Percentiles rank a stretch among this genome's conserved stretches.
phyloP scores from a whole-genome alignment of 1,140 invertebrate species.

The Aleiodes sp. region DNA sequence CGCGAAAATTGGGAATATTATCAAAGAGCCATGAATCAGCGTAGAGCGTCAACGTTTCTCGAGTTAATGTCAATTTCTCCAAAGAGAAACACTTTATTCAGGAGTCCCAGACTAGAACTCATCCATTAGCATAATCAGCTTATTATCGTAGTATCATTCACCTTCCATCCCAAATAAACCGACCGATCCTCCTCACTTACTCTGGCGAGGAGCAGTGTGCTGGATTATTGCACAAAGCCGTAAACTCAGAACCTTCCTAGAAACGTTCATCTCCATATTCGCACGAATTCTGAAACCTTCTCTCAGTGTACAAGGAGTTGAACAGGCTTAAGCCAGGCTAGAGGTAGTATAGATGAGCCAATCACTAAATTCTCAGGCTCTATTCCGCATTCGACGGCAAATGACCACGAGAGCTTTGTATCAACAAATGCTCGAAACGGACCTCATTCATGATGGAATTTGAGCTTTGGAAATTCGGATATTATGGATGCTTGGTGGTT shows the following conservation, averaged over 20 bases:
- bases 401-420: not conserved
- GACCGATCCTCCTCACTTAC: not conserved
- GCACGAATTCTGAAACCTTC: not conserved
- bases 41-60: not conserved
- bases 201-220: no score
- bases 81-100: not conserved
- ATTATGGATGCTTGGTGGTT: no score
- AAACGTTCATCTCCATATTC: not conserved
- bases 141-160: not conserved
- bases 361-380: not conserved
- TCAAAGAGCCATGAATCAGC: constrained; percentile 3
- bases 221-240: not conserved
- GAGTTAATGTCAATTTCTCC: not conserved
- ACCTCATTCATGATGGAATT: no score
- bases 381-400: not conserved
- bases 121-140: constrained; percentile 5
- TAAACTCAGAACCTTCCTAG: not conserved
- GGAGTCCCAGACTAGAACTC: not conserved
- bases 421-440: not conserved
- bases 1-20: not conserved
- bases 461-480: no score
- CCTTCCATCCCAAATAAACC: not conserved
- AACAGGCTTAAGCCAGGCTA: not conserved
- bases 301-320: no score
- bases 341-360: not conserved